phyloP scores from a whole-genome alignment of 2,113 vertebrate genomes.

The Lutjanus erythropterus region DNA sequence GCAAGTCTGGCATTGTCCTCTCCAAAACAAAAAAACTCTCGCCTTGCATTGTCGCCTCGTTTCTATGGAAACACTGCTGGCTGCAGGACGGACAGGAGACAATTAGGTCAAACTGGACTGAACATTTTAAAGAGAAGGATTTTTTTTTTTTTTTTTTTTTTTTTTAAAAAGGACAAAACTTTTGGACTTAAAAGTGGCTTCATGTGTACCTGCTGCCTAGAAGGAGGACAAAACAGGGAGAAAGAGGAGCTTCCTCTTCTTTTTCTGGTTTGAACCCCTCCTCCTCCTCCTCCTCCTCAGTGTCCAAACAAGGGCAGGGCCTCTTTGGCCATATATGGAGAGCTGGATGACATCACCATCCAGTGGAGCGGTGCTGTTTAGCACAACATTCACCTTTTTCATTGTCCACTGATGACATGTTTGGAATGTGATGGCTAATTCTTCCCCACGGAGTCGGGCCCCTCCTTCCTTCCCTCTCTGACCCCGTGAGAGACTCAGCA shows the following conservation, averaged over 20 bases:
- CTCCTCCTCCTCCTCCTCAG: constrained; percentile 83
- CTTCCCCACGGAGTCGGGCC: constrained; percentile 77
- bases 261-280: constrained; percentile 68
- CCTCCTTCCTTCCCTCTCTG: constrained; percentile 49
- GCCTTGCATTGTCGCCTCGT: constrained; percentile 67
- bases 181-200: constrained; percentile 19
- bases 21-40: constrained; percentile 61
- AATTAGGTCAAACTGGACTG: constrained; percentile 44
- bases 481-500: constrained; percentile 19
- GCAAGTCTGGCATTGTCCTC: constrained; percentile 59
- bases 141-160: too few species aligned
- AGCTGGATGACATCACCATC: constrained; percentile 86
- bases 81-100: constrained; percentile 44
- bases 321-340: constrained; percentile 84
- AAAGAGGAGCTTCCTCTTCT: neutral
- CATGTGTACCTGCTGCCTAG: constrained; percentile 19
- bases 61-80: constrained; percentile 66
- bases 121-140: too few species aligned
- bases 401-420: constrained; percentile 86
- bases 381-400: constrained; percentile 89
- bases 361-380: constrained; percentile 81
- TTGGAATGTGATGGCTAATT: constrained; percentile 85
- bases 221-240: constrained; percentile 3
- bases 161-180: neutral
- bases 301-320: constrained; percentile 85